Evolutionary conservation across 2,888 invertebrate species (phyloP).

Genomic region (Cordylochernes scorpioides): DNA sequence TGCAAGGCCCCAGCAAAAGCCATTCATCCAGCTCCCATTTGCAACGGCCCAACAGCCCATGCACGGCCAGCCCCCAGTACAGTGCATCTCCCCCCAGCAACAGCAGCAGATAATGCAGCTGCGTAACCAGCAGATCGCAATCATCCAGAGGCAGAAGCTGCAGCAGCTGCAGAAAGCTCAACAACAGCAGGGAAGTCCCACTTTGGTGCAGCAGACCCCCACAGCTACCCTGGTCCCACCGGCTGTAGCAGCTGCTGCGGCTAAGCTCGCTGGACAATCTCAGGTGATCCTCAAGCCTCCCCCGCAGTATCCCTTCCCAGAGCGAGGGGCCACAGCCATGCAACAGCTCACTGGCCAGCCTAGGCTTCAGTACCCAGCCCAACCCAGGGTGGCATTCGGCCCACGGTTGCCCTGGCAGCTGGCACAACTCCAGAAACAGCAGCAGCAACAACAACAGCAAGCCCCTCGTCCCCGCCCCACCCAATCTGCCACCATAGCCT

Average conservation of each 20-base stretch:
- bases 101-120: constrained; percentile 7
- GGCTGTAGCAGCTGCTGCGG: constrained; percentile 1
- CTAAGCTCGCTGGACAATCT: constrained; percentile 7
- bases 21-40: constrained; percentile 4
- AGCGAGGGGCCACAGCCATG: constrained; percentile 1
- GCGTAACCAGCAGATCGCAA: constrained; percentile 4
- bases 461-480: constrained; percentile 23
- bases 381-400: constrained; percentile 4
- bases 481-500: constrained; percentile 17
- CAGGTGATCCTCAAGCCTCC: constrained; percentile 12
- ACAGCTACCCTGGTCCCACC: constrained; percentile 4
- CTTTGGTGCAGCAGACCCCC: constrained; percentile 3
- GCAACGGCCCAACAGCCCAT: constrained; percentile 5
- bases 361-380: constrained; percentile 9
- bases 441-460: constrained; percentile 12
- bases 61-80: constrained; percentile 12
- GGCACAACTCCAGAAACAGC: constrained; percentile 3
- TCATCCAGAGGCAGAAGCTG: constrained; percentile 3
- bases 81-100: constrained; percentile 5
- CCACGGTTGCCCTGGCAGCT: constrained; percentile 5
- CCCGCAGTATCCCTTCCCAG: constrained; percentile 10
- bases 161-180: constrained; percentile 7
- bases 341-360: constrained; percentile 11
- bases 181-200: constrained; percentile 14
- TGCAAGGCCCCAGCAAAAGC: background rate